Conservation (phyloP, 2,888 invertebrate genomes). For the Hirtodrosophila cameraria region DNA sequence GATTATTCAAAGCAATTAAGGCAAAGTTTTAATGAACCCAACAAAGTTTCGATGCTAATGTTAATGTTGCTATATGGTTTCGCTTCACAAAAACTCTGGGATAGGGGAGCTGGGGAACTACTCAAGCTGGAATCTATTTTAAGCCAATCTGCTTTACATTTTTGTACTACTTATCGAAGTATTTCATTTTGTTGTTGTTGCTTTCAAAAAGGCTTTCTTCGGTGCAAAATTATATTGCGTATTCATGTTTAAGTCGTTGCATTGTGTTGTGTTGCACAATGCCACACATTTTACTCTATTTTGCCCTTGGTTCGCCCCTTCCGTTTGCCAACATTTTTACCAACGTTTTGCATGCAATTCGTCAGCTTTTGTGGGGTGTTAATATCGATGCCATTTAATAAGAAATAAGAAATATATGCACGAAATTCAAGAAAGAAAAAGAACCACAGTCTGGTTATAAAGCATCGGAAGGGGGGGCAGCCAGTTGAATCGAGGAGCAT, state of each 20-base stretch:
- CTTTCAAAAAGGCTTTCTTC: conserved; percentile 10
- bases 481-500: conserved; percentile 23
- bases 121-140: conserved; percentile 3
- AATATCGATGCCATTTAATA: conserved; percentile 54
- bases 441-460: neutral
- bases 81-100: too few relatives aligned
- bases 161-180: neutral
- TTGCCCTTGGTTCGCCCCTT: neutral
- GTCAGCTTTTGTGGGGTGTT: conserved; percentile 45
- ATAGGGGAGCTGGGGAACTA: too few relatives aligned
- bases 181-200: neutral
- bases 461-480: neutral
- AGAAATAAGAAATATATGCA: conserved; percentile 47
- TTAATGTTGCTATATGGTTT: too few relatives aligned
- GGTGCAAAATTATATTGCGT: conserved; percentile 12
- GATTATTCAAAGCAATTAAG: too few relatives aligned
- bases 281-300: conserved; percentile 11
- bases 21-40: too few relatives aligned
- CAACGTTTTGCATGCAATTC: conserved; percentile 47
- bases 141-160: neutral
- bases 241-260: conserved; percentile 35
- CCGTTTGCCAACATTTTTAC: too few relatives aligned
- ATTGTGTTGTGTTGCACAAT: conserved; percentile 50
- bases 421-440: conserved; percentile 13
- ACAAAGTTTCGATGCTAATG: too few relatives aligned